phyloP scores from a whole-genome alignment of 2,113 vertebrate species.

The Leptosomus discolor region DNA sequence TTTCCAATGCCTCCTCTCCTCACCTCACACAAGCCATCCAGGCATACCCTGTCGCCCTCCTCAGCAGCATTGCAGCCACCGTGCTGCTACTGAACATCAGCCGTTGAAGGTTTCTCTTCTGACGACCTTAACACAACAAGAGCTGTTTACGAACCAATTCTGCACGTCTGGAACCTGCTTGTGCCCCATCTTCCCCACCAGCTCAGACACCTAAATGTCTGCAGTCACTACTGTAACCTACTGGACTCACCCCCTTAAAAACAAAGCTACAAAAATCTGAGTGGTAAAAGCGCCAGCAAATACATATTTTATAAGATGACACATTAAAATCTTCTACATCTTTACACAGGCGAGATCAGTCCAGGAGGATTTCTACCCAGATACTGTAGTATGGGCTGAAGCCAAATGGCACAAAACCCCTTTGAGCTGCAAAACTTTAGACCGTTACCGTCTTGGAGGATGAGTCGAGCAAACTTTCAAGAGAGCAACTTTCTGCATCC shows the following conservation, averaged over 20 bases:
- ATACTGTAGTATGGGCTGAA: background rate
- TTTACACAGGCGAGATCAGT: too few species aligned
- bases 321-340: background rate
- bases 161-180: background rate
- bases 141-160: background rate
- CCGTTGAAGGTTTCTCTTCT: background rate
- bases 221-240: background rate
- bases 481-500: background rate
- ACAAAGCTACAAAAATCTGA: background rate
- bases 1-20: background rate
- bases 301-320: background rate
- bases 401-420: background rate
- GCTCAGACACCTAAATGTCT: background rate
- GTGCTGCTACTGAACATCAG: accelerated
- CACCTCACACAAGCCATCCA: background rate
- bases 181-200: background rate
- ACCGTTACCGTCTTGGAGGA: background rate
- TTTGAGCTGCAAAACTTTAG: background rate
- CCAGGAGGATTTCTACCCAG: background rate
- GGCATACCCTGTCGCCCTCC: accelerated
- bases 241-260: background rate
- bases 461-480: background rate
- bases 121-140: background rate
- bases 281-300: accelerated
- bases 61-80: background rate